phyloP scores from a whole-genome alignment of 2,888 invertebrate genomes.

The Corbicula japonica region DNA sequence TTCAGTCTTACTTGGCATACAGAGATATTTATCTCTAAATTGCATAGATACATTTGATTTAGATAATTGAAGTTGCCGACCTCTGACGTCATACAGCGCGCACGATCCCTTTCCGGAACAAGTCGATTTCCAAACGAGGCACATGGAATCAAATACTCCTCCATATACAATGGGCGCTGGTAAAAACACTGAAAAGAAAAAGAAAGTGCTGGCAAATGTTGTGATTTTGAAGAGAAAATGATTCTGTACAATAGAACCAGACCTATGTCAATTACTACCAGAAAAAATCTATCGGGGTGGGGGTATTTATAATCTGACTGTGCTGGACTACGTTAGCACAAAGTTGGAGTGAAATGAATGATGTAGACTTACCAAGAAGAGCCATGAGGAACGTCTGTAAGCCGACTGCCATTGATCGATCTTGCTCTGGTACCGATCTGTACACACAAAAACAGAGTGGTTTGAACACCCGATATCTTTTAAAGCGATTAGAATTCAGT shows the following conservation, averaged over 20 bases:
- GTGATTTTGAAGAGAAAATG: too few species aligned
- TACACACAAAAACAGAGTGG: too few species aligned
- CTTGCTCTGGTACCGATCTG: constrained; percentile 60
- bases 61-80: constrained; percentile 23
- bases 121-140: constrained; percentile 64
- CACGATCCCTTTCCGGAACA: constrained; percentile 67
- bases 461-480: too few species aligned
- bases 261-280: too few species aligned
- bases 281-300: too few species aligned
- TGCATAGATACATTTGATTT: background rate
- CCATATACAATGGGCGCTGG: constrained; percentile 73
- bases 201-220: too few species aligned
- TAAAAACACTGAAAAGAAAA: constrained; percentile 64
- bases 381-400: constrained; percentile 59
- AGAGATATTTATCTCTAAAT: background rate
- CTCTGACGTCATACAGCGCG: constrained; percentile 65
- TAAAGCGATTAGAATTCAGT: too few species aligned
- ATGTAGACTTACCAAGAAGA: constrained; percentile 59
- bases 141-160: constrained; percentile 67
- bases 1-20: background rate
- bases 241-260: too few species aligned
- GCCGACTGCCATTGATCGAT: constrained; percentile 67
- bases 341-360: too few species aligned
- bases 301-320: too few species aligned
- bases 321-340: too few species aligned